Base-by-base conservation (phyloP, 1,140 invertebrate species). In the Platyscapa corneri region DNA sequence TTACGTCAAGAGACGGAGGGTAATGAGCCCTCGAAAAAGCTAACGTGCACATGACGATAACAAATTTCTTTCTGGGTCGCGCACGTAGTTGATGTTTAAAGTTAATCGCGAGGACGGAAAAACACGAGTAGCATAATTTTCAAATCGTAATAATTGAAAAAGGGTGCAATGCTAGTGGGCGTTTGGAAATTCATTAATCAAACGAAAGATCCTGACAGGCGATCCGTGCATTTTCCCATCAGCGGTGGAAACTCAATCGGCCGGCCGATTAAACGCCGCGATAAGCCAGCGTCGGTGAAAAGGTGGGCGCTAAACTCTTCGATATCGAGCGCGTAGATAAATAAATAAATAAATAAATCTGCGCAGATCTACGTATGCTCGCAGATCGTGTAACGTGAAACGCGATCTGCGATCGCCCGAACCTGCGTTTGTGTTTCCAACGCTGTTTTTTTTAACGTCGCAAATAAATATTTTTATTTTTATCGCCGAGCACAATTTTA, bases 141-240 rank as follows among this genome's bases (percentile, higher is more conserved):
- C 18, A 20, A 56, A 56, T 20, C 12, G 18, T 56, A 56, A 56
- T 60, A 60, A 27, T 53, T 2, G 3, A 60, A 60, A 6, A 60
- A 60, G 3, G 14, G 6, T 3, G 56, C 14, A 60, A 3, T 27
- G 27, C 27, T 10, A 23, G 56, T 60, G 56, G 7, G 27, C 64
- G 14, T 70, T 81, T 49, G n/a, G n/a, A 70, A 70, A 81, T 56
- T 56, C 49, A 75, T 60, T 75, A 82, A 82, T 75, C 34, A 42
- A 75, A 56, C 39, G 32, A 60, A 82, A 74, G 70, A 82, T 75
- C 49, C 2, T 5, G 37, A n/a, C 30, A 27, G 34, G 37, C 27
- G 18, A 42, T 67, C 60, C 16, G 10, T 64, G 79, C 16, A 10
- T 64, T 64, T 83, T 74, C 46, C 49, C 49, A 70, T 70, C 79